Evolutionary conservation across 2,797 vertebrate genomes (phyloP), one percentile per base, ranked within the genome.

Genomic region (Rhyacichthys aspro): DNA sequence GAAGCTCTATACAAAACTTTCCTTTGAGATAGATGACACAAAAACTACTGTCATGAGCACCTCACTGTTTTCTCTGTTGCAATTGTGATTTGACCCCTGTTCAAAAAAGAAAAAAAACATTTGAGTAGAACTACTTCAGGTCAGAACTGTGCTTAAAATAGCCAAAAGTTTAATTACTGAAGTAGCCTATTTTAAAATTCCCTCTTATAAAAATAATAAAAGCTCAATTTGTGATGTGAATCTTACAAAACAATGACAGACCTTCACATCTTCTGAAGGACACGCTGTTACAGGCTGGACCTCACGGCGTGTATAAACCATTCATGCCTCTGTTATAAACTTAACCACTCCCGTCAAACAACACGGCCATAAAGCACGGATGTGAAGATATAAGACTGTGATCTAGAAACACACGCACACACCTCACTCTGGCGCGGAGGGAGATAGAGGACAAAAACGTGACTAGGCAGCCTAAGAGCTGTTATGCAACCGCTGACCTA

Each of bases 401-500:
- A 43, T 11, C 19, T 15, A 75, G 44, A 62, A 28, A n/a, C 46
- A 19, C 32, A 28, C 48, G 52, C 4, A 64, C 11, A 62, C 42
- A 50, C 45, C 39, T 16, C 8, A 19, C 36, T 53, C 69, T 76
- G 39, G 67, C 63, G 69, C 61, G 70, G 73, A 79, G 74, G n/a
- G 49, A 79, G 67, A 85, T 69, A 67, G 79, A 73, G 86, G 82
- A 86, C 82, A 86, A 69, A 82, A 91, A 89, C 90, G 91, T 93
- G 92, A 92, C 90, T 65, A 87, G 87, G 91, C 90, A 91, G 86
- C 88, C 83, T 69, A 84, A 85, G 88, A 78, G 85, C 85, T 91
- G 91, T 93, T 93, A 93, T 78, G 92, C 91, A 93, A 93, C 91
- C 81, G 74, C 86, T 93, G 92, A 93, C 92, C 92, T 91, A 93